Evolutionary conservation across 1,140 invertebrate genomes (phyloP), one percentile per base, ranked within the genome.

Genomic region (Cherax destructor): DNA sequence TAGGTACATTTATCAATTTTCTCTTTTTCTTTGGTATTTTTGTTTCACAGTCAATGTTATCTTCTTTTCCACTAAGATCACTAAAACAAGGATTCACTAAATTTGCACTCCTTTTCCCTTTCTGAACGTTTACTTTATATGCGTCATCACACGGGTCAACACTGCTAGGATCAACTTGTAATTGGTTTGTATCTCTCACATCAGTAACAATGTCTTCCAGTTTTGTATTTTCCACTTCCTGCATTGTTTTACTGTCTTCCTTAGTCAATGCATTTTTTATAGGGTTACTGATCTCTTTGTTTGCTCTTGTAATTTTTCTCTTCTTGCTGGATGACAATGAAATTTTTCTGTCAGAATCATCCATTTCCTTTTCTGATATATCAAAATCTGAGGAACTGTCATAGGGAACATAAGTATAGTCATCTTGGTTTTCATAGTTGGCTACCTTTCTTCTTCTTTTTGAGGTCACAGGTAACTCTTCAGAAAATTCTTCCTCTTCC

Each of bases 391-490:
- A 85, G 24, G 79, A 72, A 47, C 74, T 86, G 4, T 85, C 83
- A 30, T 79, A 41, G 61, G 89, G 89, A 49, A 85, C 61, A 30
- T 91, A 91, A n/a, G 83, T 50, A 56, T 69, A 91, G 74, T 91
- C 89, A 72, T 91, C 89, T 41, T 91, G 83, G 49, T 91, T 85
- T 30, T 91, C 89, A 83, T 91, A 91, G 59, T 91, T 91, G 1
- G 89, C 89, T 18, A 91, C 65, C 59, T 91, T 91, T n/a, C 89
- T 77, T 74, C 79, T 91, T 76, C n/a, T n/a, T 72, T 83, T 91
- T 9, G 81, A 50, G 1, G 89, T 79, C 11, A 91, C 18, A 47
- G 76, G 83, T 11, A 85, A 65, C 30, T 77, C 80, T 7, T 84
- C 88, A 50, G 24, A 50, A 56, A 52, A 47, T 41, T 91, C 83